A percentile compares a stretch with the other conserved stretches of the same genome.
Conservation (phyloP, 92 coral and sea anemone genomes). For the Epizoanthus ramosus region DNA sequence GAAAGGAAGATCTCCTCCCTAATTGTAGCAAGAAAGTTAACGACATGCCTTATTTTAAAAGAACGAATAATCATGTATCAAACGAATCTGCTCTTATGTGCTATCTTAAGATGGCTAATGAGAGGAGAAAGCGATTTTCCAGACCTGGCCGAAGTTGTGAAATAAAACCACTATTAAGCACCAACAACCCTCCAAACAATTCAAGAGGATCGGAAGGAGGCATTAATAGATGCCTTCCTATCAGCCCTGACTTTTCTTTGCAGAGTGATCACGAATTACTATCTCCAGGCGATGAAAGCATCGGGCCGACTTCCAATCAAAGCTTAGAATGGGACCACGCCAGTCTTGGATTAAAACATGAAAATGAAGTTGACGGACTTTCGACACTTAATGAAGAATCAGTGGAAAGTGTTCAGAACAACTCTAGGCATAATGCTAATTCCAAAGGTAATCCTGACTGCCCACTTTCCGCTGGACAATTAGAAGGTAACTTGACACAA, state of each 20-base stretch:
- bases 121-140: slow-evolving; percentile 18
- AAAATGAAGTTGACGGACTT: slow-evolving; percentile 18
- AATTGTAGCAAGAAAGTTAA: slow-evolving; percentile 1
- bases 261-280: background rate
- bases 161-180: slow-evolving; percentile 20
- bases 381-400: slow-evolving; percentile 38
- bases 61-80: slow-evolving; percentile 20
- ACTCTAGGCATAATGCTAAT: background rate
- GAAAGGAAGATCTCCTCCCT: background rate
- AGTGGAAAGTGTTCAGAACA: slow-evolving; percentile 7
- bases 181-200: background rate
- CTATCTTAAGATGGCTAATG: slow-evolving; percentile 27
- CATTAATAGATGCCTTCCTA: background rate
- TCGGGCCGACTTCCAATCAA: slow-evolving; percentile 8
- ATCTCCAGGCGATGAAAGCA: slow-evolving; percentile 23
- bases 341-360: slow-evolving; percentile 21
- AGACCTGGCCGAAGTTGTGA: slow-evolving; percentile 16
- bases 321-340: slow-evolving; percentile 40
- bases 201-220: background rate
- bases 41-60: slow-evolving; percentile 17
- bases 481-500: background rate
- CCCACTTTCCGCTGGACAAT: background rate
- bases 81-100: background rate
- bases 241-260: background rate
- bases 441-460: background rate